A percentile compares a stretch with the other conserved stretches of the same genome.
These are phyloP conservation scores for Trichechus manatus DNA, from an alignment of 2,113 vertebrate species.

Conservation along the genomic window DNA sequence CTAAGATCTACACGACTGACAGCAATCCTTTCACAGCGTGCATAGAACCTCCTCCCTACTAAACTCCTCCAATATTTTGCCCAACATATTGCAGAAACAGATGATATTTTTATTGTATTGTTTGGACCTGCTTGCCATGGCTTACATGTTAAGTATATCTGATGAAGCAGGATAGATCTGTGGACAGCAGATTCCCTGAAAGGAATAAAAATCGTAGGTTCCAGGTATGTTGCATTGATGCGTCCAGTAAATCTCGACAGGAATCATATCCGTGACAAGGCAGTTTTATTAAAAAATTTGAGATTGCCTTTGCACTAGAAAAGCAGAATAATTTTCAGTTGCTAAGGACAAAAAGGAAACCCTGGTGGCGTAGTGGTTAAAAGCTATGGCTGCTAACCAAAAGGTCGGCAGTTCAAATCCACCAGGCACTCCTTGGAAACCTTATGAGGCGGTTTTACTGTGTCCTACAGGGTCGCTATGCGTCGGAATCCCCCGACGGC, in stretches of 20 bases:
- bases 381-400: no score
- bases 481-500: no score
- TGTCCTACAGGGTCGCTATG: no score
- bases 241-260: not conserved
- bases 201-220: not conserved
- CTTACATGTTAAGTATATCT: constrained; percentile 17
- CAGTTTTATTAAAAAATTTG: not conserved
- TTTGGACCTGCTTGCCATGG: not conserved
- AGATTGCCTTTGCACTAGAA: not conserved
- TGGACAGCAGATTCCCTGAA: not conserved
- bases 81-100: not conserved
- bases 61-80: not conserved
- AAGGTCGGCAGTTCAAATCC: no score
- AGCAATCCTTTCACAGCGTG: not conserved
- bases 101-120: not conserved
- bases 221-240: not conserved
- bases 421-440: no score
- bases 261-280: not conserved
- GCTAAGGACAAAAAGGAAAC: not conserved
- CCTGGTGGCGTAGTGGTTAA: no score
- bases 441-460: no score
- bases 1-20: not conserved
- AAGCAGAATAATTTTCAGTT: not conserved
- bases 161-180: not conserved
- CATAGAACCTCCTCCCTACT: not conserved